A percentile compares a stretch with the other conserved stretches of the same genome.
Evolutionary conservation across 2,888 invertebrate species (phyloP).

Genomic region (Prenolepis imparis): DNA sequence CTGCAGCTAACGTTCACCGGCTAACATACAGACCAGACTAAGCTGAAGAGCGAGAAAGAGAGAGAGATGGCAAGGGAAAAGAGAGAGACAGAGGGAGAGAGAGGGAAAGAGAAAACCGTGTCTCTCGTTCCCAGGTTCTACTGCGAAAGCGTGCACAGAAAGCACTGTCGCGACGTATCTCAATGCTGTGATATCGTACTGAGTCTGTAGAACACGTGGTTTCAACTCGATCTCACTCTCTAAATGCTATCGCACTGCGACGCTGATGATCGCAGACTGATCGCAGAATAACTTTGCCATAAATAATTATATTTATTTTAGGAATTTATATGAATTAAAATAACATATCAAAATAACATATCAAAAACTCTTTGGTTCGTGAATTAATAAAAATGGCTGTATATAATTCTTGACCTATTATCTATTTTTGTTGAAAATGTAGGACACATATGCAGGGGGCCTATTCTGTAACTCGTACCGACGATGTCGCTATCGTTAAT

Average conservation of each 20-base stretch:
- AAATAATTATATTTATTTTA: not conserved
- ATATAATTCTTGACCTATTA: not conserved
- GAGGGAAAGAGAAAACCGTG: slow-evolving; percentile 41
- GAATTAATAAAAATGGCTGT: not conserved
- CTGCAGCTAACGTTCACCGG: slow-evolving; percentile 83
- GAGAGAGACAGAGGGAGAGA: not conserved
- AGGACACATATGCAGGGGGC: too few relatives aligned
- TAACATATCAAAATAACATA: too few relatives aligned
- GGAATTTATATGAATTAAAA: not conserved
- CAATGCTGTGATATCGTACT: slow-evolving; percentile 25
- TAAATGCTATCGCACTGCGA: not conserved
- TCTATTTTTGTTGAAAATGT: not conserved
- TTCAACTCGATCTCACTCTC: not conserved
- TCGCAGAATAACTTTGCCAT: not conserved
- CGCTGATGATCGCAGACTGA: not conserved
- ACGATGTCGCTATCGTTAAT: too few relatives aligned
- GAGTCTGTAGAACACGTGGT: slow-evolving; percentile 35
- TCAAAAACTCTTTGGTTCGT: not conserved
- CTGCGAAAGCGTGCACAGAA: slow-evolving; percentile 48
- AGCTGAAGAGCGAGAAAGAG: slow-evolving; percentile 60
- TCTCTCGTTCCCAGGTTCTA: slow-evolving; percentile 63
- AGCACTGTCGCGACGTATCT: slow-evolving; percentile 46
- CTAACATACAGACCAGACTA: slow-evolving; percentile 77
- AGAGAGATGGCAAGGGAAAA: not conserved
- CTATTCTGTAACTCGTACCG: too few relatives aligned